Conservation (phyloP, 2,888 invertebrate genomes). For the Julus scandinavius region DNA sequence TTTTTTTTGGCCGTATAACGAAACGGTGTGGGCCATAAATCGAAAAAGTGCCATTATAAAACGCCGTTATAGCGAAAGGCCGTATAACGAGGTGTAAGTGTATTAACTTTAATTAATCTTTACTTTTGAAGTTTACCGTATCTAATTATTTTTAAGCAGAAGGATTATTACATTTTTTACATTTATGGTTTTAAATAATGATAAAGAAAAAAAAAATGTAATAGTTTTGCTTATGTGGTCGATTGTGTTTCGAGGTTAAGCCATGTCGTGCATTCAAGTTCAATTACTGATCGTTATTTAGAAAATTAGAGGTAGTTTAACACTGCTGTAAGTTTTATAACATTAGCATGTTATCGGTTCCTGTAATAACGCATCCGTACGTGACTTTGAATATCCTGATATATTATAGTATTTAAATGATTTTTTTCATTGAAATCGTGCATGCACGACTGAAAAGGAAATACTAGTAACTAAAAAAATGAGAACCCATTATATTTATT, state of each 20-base stretch:
- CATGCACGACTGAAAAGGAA: neutral
- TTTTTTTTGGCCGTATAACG: no score
- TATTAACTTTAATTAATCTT: no score
- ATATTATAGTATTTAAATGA: neutral
- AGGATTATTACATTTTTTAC: no score
- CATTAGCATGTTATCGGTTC: neutral
- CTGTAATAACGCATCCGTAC: neutral
- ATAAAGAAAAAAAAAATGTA: neutral
- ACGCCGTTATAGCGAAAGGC: no score
- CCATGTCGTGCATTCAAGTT: neutral
- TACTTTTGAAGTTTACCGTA: no score
- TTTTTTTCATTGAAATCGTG: neutral
- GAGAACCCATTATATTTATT: neutral
- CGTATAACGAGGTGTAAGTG: no score
- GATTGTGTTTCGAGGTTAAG: neutral
- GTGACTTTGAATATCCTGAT: neutral
- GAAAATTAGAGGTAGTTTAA: neutral
- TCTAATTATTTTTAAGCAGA: no score
- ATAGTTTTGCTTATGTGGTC: neutral
- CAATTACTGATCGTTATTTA: slow-evolving; percentile 5
- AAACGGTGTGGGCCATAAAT: no score
- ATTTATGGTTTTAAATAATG: no score
- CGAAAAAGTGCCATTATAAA: no score
- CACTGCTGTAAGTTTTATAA: neutral
- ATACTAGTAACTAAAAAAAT: neutral